Percentiles rank a stretch among this genome's conserved stretches.
These are phyloP conservation scores for Andrena dorsata DNA, from an alignment of 2,888 invertebrate species.

Conservation along the genomic window DNA sequence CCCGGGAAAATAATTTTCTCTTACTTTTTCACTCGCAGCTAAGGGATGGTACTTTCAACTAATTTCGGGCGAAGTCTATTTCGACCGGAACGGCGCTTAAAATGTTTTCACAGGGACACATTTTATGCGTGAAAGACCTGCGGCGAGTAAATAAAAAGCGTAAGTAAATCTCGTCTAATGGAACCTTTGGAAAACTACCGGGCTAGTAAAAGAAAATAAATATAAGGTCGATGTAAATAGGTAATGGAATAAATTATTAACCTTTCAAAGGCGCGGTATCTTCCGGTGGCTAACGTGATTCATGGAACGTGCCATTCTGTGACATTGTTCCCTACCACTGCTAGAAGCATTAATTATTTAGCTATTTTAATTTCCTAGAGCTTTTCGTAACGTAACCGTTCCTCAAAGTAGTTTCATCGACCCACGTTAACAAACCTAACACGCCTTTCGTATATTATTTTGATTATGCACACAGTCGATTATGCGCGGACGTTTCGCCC, in stretches of 20 bases:
- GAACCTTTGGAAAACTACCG: constrained; percentile 23
- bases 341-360: background rate
- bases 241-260: constrained; percentile 15
- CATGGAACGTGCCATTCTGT: background rate
- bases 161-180: constrained; percentile 48
- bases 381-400: too few relatives aligned
- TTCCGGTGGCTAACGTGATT: background rate
- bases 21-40: constrained; percentile 24
- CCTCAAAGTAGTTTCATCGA: too few relatives aligned
- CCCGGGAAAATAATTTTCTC: constrained; percentile 45
- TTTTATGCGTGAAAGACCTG: constrained; percentile 28
- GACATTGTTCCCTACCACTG: background rate
- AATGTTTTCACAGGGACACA: constrained; percentile 29
- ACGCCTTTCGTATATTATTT: background rate
- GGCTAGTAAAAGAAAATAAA: background rate
- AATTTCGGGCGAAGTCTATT: constrained; percentile 36
- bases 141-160: constrained; percentile 33
- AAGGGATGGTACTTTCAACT: constrained; percentile 25
- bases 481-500: too few relatives aligned
- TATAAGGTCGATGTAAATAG: background rate
- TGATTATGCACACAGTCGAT: too few relatives aligned
- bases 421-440: too few relatives aligned
- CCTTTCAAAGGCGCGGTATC: background rate
- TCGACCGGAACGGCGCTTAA: constrained; percentile 36
- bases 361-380: background rate